phyloP scores from a whole-genome alignment of 2,113 vertebrate species.

The Paralichthys olivaceus region DNA sequence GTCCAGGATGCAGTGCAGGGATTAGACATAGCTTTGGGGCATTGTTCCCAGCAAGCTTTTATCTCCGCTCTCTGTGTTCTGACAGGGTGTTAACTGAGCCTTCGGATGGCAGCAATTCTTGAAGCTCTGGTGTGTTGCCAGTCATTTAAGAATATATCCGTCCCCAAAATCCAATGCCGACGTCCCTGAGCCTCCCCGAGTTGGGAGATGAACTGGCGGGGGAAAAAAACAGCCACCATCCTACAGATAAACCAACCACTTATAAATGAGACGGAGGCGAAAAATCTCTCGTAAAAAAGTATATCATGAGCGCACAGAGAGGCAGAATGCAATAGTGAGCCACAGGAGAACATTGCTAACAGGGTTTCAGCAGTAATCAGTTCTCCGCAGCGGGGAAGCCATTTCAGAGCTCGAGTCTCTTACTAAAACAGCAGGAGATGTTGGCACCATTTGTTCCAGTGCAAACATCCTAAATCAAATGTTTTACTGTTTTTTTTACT shows the following conservation, averaged over 20 bases:
- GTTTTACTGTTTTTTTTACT: conserved; percentile 43
- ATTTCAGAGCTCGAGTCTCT: conserved; percentile 44
- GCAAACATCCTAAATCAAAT: conserved; percentile 67
- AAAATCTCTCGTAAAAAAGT: conserved; percentile 26
- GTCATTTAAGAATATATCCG: conserved; percentile 45
- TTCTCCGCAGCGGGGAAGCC: conserved; percentile 44
- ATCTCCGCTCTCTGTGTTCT: conserved; percentile 55
- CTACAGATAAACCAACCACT: conserved; percentile 9
- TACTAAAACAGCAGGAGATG: conserved; percentile 56
- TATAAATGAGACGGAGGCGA: conserved; percentile 32
- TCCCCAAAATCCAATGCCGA: conserved; percentile 31
- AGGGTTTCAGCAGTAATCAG: conserved; percentile 64
- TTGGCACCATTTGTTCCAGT: conserved; percentile 59
- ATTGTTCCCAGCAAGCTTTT: conserved; percentile 62
- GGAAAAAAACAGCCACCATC: neutral
- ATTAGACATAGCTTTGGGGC: conserved; percentile 60
- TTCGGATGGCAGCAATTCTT: conserved; percentile 27
- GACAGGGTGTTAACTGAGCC: conserved; percentile 56
- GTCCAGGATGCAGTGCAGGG: conserved; percentile 60
- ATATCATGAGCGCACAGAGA: conserved; percentile 25
- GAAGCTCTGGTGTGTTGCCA: conserved; percentile 13
- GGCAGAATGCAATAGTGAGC: conserved; percentile 34
- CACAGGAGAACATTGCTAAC: conserved; percentile 55
- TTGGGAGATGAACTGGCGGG: neutral
- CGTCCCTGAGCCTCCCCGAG: conserved; percentile 3